phyloP scores from a whole-genome alignment of 1,140 invertebrate genomes.

The Conus betulinus region DNA sequence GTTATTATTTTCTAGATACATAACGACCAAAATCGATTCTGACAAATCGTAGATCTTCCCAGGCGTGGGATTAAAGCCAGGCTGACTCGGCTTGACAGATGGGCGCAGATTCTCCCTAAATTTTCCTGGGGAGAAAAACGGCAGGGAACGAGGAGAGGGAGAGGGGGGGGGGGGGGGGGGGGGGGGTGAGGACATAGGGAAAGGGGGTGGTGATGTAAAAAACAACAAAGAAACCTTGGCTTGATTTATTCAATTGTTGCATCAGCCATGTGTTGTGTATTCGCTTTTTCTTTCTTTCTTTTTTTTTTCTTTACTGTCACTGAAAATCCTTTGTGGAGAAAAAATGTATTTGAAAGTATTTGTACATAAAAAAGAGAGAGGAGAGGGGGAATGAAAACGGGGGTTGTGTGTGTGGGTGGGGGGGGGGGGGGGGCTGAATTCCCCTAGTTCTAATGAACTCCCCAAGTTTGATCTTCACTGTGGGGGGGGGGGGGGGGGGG shows the following conservation, averaged over 20 bases:
- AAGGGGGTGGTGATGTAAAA: too few relatives aligned
- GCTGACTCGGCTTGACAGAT: neutral
- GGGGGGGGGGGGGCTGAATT: too few relatives aligned
- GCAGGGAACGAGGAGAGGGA: too few relatives aligned
- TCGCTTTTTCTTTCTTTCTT: neutral
- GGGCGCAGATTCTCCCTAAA: neutral
- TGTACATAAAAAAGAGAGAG: too few relatives aligned
- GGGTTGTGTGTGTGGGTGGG: neutral
- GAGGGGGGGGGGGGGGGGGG: too few relatives aligned
- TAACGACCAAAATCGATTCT: neutral
- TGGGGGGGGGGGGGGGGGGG: too few relatives aligned
- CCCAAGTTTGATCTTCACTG: too few relatives aligned
- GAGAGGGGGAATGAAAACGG: neutral
- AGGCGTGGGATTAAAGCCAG: neutral
- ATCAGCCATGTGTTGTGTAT: neutral
- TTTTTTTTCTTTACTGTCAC: neutral
- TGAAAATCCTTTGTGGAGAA: neutral
- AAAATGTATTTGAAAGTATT: neutral
- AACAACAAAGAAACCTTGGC: too few relatives aligned
- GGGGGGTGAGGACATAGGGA: too few relatives aligned
- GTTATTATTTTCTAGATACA: neutral
- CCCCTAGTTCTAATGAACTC: too few relatives aligned
- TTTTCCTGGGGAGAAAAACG: neutral
- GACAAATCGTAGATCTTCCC: constrained; percentile 3
- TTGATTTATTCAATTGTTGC: too few relatives aligned